Evolutionary conservation across 1,140 invertebrate genomes (phyloP).

Genomic region (Ephestia elutella): DNA sequence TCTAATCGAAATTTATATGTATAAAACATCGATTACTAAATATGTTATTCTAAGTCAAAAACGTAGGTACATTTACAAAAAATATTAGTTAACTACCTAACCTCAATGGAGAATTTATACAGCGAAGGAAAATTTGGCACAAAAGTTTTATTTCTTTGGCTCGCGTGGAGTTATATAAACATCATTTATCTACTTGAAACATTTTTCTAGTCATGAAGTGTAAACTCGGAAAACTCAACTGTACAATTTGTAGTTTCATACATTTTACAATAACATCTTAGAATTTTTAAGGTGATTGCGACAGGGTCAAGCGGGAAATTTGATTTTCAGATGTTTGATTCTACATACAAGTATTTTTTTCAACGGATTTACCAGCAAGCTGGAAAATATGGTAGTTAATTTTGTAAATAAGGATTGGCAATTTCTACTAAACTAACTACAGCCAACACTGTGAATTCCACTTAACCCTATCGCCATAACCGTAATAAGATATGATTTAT

Average conservation of each 20-base stretch:
- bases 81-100: not conserved
- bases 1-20: constrained; percentile 8
- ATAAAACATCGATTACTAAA: constrained; percentile 20
- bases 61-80: constrained; percentile 4
- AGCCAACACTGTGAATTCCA: too few relatives aligned
- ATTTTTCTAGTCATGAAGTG: not conserved
- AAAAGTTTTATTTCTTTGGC: constrained; percentile 8
- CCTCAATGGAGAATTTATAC: not conserved
- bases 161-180: not conserved
- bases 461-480: too few relatives aligned
- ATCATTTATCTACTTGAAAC: not conserved
- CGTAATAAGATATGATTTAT: too few relatives aligned
- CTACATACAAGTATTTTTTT: too few relatives aligned
- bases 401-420: too few relatives aligned
- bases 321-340: too few relatives aligned
- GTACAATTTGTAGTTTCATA: not conserved
- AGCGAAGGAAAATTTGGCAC: constrained; percentile 7
- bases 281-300: not conserved
- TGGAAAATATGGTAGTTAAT: too few relatives aligned
- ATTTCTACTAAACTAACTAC: too few relatives aligned
- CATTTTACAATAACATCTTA: constrained; percentile 10
- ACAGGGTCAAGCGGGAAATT: too few relatives aligned
- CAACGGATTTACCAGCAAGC: too few relatives aligned
- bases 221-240: not conserved
- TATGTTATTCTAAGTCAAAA: constrained; percentile 7